Conservation (phyloP, 1,140 invertebrate species). For the Parapsyche elsis region DNA sequence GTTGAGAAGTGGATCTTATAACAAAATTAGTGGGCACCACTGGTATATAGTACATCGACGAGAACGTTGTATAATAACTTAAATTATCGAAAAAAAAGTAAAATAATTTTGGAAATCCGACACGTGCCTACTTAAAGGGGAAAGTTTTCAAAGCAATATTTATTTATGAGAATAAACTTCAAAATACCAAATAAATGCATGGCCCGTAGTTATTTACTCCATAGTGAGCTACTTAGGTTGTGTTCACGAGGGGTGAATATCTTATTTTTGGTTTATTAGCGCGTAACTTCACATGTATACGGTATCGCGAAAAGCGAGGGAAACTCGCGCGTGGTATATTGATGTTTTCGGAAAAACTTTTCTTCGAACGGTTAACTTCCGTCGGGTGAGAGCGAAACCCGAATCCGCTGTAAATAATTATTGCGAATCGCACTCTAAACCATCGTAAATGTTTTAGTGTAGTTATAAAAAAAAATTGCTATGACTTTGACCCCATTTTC, state of each 20-base stretch:
- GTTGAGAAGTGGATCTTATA: too few species aligned
- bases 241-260: slow-evolving; percentile 14
- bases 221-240: background rate
- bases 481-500: slow-evolving; percentile 4
- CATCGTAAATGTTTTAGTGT: background rate
- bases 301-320: background rate
- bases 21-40: too few species aligned
- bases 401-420: slow-evolving; percentile 4
- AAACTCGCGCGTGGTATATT: background rate
- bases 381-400: background rate
- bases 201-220: background rate
- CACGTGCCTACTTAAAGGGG: too few species aligned
- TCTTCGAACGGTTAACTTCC: background rate
- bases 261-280: slow-evolving; percentile 33
- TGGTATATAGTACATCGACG: too few species aligned
- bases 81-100: too few species aligned
- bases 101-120: too few species aligned
- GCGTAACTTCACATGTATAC: slow-evolving; percentile 20
- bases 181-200: slow-evolving; percentile 8
- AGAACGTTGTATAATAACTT: background rate
- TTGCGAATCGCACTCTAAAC: background rate
- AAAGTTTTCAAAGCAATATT: slow-evolving; percentile 1
- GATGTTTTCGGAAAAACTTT: background rate
- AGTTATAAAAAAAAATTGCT: background rate
- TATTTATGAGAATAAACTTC: background rate